phyloP scores from a whole-genome alignment of 2,797 vertebrate species.

The Chromobotia macracanthus region DNA sequence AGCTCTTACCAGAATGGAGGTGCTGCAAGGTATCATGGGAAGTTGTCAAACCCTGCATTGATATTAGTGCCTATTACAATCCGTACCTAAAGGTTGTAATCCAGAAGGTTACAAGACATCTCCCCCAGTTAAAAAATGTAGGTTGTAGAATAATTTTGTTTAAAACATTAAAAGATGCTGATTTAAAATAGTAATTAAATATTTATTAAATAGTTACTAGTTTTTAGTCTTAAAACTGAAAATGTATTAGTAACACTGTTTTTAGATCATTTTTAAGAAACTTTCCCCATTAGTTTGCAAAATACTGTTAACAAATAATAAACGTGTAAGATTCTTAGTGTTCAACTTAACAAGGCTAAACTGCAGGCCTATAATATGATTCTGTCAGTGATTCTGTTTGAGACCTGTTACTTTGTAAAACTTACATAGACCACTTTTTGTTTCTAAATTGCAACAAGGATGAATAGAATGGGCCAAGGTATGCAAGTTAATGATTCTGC shows the following conservation, averaged over 20 bases:
- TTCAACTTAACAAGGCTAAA: slow-evolving; percentile 14
- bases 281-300: not conserved
- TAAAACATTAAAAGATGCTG: too few species aligned
- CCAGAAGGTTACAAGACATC: not conserved
- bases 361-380: slow-evolving; percentile 53
- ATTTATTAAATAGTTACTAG: not conserved
- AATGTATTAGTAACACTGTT: not conserved
- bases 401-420: slow-evolving; percentile 83
- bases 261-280: not conserved
- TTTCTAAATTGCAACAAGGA: slow-evolving; percentile 99
- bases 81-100: slow-evolving; percentile 14
- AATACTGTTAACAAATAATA: not conserved
- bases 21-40: slow-evolving; percentile 40
- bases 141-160: not conserved
- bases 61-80: slow-evolving; percentile 37
- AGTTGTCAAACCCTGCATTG: slow-evolving; percentile 32
- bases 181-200: not conserved
- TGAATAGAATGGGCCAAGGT: slow-evolving; percentile 99
- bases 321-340: slow-evolving; percentile 11
- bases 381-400: slow-evolving; percentile 72
- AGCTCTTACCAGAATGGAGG: not conserved
- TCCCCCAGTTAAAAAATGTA: slow-evolving; percentile 40
- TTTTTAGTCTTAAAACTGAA: not conserved
- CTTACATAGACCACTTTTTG: slow-evolving; percentile 96
- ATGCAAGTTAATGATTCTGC: slow-evolving; percentile 99